phyloP scores from a whole-genome alignment of 2,888 invertebrate genomes.

The Scaptomyza tumidula region DNA sequence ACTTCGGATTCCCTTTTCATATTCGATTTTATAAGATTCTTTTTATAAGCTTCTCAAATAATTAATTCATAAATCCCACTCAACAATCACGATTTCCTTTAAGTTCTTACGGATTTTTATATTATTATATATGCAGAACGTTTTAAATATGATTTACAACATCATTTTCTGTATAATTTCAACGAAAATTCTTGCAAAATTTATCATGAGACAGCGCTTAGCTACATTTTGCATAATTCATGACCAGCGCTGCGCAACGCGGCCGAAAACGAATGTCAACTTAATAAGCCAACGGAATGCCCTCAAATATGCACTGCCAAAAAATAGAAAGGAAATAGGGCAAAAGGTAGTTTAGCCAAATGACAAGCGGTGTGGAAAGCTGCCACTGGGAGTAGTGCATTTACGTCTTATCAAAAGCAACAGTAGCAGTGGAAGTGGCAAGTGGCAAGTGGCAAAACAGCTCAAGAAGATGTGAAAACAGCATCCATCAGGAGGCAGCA shows the following conservation, averaged over 20 bases:
- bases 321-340: slow-evolving; percentile 19
- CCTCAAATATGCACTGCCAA: slow-evolving; percentile 53
- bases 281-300: slow-evolving; percentile 46
- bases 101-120: not conserved
- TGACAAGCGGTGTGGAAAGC: slow-evolving; percentile 52
- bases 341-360: slow-evolving; percentile 48
- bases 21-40: too few relatives aligned
- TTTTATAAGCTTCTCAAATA: too few relatives aligned
- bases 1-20: too few relatives aligned
- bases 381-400: slow-evolving; percentile 66
- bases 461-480: slow-evolving; percentile 33
- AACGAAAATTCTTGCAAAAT: slow-evolving; percentile 28
- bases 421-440: slow-evolving; percentile 29
- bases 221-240: slow-evolving; percentile 57
- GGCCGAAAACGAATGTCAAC: slow-evolving; percentile 60
- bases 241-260: slow-evolving; percentile 25
- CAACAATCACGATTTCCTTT: too few relatives aligned
- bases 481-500: slow-evolving; percentile 50
- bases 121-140: not conserved
- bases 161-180: slow-evolving; percentile 4
- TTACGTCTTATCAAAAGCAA: slow-evolving; percentile 53
- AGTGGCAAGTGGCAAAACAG: slow-evolving; percentile 33
- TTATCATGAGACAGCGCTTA: slow-evolving; percentile 42
- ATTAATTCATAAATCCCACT: too few relatives aligned
- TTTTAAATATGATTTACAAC: not conserved